Conservation (phyloP, 2,113 vertebrate genomes). For the Corvus cornix region DNA sequence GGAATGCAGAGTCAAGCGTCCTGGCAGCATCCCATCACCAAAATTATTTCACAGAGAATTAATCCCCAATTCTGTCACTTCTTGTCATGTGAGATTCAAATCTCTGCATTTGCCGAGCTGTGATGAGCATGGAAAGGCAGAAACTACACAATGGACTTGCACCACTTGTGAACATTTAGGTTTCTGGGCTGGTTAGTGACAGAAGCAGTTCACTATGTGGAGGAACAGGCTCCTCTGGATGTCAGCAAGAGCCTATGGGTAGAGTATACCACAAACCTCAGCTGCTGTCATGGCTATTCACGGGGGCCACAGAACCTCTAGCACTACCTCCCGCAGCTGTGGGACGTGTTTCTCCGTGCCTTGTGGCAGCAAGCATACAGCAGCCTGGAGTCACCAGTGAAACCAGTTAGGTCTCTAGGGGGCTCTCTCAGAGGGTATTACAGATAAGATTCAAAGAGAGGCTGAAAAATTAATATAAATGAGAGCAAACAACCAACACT, state of each 20-base stretch:
- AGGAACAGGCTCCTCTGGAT: background rate
- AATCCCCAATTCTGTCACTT: background rate
- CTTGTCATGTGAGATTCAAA: background rate
- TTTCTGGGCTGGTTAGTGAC: slow-evolving; percentile 17
- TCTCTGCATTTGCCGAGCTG: background rate
- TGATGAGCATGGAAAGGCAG: background rate
- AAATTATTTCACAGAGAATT: slow-evolving; percentile 1
- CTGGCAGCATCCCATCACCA: background rate
- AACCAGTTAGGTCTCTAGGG: background rate
- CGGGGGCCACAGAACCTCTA: background rate
- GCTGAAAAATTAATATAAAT: slow-evolving; percentile 1
- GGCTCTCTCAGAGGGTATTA: background rate
- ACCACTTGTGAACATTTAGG: background rate
- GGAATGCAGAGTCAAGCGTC: background rate
- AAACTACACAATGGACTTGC: background rate
- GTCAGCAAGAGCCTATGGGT: background rate
- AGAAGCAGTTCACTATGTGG: background rate
- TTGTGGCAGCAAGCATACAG: background rate
- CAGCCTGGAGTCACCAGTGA: background rate
- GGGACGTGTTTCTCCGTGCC: background rate
- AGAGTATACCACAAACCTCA: background rate
- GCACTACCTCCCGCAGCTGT: background rate
- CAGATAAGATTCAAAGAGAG: background rate
- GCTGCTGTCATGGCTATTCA: background rate
- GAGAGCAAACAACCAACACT: background rate